phyloP scores from a whole-genome alignment of 2,888 invertebrate species.

The Spilosoma lubricipeda region DNA sequence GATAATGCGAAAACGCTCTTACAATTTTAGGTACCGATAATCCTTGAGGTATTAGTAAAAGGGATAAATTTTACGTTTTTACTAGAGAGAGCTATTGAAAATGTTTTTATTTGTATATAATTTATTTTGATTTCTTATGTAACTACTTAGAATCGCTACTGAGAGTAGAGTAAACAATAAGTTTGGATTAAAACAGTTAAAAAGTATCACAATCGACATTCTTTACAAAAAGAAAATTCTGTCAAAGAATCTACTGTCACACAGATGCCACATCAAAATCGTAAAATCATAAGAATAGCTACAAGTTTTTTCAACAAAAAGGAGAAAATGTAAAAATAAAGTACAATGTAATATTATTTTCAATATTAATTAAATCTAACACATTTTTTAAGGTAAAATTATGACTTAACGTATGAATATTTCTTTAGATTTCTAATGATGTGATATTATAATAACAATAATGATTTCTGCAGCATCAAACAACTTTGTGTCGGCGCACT shows the following conservation, averaged over 20 bases:
- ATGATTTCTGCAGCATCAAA: neutral
- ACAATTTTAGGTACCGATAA: too few species aligned
- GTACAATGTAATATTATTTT: neutral
- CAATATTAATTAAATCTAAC: neutral
- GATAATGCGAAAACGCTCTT: too few species aligned
- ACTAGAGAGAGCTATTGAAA: too few species aligned
- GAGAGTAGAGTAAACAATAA: neutral
- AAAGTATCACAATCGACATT: conserved; percentile 7
- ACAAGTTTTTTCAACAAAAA: neutral
- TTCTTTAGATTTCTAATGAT: neutral
- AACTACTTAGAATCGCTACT: neutral
- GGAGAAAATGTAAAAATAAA: conserved; percentile 3
- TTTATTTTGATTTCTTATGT: neutral
- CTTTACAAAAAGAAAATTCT: neutral
- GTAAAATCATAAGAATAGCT: conserved; percentile 3
- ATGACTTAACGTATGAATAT: neutral
- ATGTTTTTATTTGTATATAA: neutral
- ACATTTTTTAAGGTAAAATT: neutral
- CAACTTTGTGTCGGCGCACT: neutral
- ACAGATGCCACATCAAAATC: neutral
- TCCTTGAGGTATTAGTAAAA: too few species aligned
- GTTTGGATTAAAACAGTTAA: neutral
- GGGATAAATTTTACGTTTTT: too few species aligned
- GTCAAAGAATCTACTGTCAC: conserved; percentile 3
- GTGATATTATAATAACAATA: neutral